Evolutionary conservation across 2,888 invertebrate genomes (phyloP).

Genomic region (Agonopterix subpropinquella): DNA sequence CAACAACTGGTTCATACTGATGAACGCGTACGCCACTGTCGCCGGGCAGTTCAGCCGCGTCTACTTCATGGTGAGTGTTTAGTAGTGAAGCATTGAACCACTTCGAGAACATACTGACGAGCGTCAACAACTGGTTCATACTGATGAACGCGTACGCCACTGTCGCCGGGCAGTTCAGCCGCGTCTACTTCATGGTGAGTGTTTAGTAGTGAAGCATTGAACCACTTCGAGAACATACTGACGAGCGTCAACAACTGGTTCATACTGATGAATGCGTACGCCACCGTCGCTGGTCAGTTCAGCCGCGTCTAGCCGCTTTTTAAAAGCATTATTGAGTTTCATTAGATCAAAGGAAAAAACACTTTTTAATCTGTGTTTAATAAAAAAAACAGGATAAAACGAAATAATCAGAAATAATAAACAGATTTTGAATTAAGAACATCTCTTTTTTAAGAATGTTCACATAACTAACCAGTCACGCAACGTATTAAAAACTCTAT

Average conservation of each 20-base stretch:
- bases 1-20: constrained; percentile 94
- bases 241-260: constrained; percentile 95
- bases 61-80: constrained; percentile 83
- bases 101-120: constrained; percentile 85
- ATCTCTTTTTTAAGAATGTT: too few species aligned
- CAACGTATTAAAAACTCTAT: too few species aligned
- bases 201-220: too few species aligned
- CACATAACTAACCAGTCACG: too few species aligned
- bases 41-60: constrained; percentile 83
- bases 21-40: constrained; percentile 88
- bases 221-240: constrained; percentile 88
- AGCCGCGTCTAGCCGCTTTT: constrained; percentile 89
- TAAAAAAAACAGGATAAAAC: too few species aligned
- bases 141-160: constrained; percentile 91
- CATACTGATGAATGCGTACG: constrained; percentile 92
- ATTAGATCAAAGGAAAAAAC: too few species aligned
- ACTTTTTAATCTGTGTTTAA: too few species aligned
- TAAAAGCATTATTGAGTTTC: too few species aligned
- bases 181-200: constrained; percentile 88
- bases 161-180: constrained; percentile 81
- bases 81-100: too few species aligned
- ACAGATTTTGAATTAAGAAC: too few species aligned
- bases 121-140: constrained; percentile 95
- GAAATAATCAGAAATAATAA: too few species aligned
- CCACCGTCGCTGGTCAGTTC: constrained; percentile 81